Evolutionary conservation across 2,797 vertebrate genomes (phyloP).

Genomic region (Rhadinocentrus ornatus): DNA sequence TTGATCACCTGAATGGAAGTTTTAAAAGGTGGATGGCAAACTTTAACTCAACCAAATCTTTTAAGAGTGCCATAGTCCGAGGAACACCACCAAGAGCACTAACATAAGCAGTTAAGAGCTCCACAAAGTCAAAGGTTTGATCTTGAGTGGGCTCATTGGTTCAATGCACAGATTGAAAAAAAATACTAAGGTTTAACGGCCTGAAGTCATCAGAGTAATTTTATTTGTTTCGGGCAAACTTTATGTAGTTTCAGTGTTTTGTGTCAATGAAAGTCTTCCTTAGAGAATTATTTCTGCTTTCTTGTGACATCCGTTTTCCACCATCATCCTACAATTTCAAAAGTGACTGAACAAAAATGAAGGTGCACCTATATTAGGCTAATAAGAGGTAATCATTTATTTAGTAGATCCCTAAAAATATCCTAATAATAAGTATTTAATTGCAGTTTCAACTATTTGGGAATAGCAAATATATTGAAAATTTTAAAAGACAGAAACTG

Average conservation of each 20-base stretch:
- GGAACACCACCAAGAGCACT: slow-evolving; percentile 71
- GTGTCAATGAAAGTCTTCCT: slow-evolving; percentile 76
- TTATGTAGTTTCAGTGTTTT: slow-evolving; percentile 39
- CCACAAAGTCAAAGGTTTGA: slow-evolving; percentile 24
- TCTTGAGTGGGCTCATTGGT: slow-evolving; percentile 45
- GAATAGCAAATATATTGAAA: slow-evolving; percentile 21
- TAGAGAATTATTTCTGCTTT: slow-evolving; percentile 88
- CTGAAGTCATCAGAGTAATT: slow-evolving; percentile 30
- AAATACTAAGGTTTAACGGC: slow-evolving; percentile 22
- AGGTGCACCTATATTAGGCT: background rate
- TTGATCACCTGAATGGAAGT: slow-evolving; percentile 75
- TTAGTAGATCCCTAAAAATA: slow-evolving; percentile 16
- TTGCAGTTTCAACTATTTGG: slow-evolving; percentile 18
- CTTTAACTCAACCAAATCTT: slow-evolving; percentile 76
- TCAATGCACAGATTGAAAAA: slow-evolving; percentile 29
- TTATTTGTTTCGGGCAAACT: slow-evolving; percentile 48
- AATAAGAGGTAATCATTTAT: background rate
- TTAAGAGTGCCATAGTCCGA: slow-evolving; percentile 83
- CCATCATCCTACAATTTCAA: slow-evolving; percentile 71
- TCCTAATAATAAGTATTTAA: slow-evolving; percentile 7
- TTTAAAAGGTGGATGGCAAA: slow-evolving; percentile 71
- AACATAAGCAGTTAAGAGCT: slow-evolving; percentile 53
- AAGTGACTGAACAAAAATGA: slow-evolving; percentile 24
- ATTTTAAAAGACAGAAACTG: slow-evolving; percentile 34
- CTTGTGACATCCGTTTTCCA: slow-evolving; percentile 82